A percentile compares a stretch with the other conserved stretches of the same genome.
Conservation (phyloP, 2,113 vertebrate genomes). For the Nothocercus julius region DNA sequence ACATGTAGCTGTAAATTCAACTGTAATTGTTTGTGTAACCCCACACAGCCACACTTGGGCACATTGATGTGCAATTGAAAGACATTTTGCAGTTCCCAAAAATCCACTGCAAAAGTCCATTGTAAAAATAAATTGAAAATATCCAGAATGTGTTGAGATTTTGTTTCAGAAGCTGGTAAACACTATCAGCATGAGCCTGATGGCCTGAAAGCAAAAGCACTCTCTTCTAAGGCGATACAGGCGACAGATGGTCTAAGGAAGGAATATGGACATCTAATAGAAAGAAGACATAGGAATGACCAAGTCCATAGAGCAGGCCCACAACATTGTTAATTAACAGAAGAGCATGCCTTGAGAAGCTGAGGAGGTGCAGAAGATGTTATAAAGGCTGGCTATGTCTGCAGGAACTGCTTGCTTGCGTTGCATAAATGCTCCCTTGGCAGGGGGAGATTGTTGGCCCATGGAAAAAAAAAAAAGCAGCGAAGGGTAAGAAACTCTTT, state of each 20-base stretch:
- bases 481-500: background rate
- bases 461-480: background rate
- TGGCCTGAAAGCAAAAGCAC: background rate
- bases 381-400: too few relatives aligned
- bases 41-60: background rate
- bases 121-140: background rate
- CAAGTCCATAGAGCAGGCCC: background rate
- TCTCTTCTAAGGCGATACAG: background rate
- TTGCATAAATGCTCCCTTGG: background rate
- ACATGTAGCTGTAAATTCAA: background rate
- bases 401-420: background rate
- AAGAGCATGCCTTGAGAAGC: background rate
- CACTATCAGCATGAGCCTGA: background rate
- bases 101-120: background rate
- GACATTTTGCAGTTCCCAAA: background rate
- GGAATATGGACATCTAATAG: background rate
- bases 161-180: background rate
- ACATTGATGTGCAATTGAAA: accelerated
- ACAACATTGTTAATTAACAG: accelerated
- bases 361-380: background rate
- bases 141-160: accelerated
- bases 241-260: background rate
- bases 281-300: background rate
- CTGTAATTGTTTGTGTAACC: background rate
- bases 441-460: background rate